phyloP scores from a whole-genome alignment of 1,140 invertebrate genomes.

The Eueides isabella region DNA sequence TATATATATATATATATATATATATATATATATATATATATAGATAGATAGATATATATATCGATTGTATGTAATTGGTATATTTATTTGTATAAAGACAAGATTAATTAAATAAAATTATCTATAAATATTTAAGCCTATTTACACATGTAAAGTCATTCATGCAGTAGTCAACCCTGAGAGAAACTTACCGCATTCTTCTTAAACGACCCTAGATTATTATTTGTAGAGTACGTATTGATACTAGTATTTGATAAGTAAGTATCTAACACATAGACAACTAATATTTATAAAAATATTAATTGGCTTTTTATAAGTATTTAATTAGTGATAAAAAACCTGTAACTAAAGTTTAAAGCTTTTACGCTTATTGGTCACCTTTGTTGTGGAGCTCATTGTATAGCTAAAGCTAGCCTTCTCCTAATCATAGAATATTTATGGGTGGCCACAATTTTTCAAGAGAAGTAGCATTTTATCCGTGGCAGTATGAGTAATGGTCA shows the following conservation, averaged over 20 bases:
- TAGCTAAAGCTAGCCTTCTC: not conserved
- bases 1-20: too few relatives aligned
- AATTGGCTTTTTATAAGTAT: too few relatives aligned
- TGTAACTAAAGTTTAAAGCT: too few relatives aligned
- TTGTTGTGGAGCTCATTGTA: not conserved
- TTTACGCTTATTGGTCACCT: not conserved
- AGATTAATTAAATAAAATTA: too few relatives aligned
- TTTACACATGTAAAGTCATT: not conserved
- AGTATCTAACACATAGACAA: too few relatives aligned
- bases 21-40: too few relatives aligned
- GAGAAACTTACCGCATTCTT: conserved; percentile 9
- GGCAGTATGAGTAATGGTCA: conserved; percentile 26
- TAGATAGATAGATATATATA: too few relatives aligned
- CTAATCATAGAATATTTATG: conserved; percentile 2
- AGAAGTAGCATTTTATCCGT: conserved; percentile 8
- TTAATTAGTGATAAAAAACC: too few relatives aligned
- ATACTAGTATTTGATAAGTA: not conserved
- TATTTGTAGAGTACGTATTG: not conserved
- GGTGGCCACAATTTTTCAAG: conserved; percentile 13
- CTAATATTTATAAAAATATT: too few relatives aligned
- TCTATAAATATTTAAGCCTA: too few relatives aligned
- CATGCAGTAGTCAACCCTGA: conserved; percentile 1
- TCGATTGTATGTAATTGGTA: too few relatives aligned
- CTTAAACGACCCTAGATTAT: not conserved
- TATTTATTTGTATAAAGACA: too few relatives aligned